Base-by-base conservation (phyloP, 92 coral and sea anemone genomes). In the Zoanthus sociatus region DNA sequence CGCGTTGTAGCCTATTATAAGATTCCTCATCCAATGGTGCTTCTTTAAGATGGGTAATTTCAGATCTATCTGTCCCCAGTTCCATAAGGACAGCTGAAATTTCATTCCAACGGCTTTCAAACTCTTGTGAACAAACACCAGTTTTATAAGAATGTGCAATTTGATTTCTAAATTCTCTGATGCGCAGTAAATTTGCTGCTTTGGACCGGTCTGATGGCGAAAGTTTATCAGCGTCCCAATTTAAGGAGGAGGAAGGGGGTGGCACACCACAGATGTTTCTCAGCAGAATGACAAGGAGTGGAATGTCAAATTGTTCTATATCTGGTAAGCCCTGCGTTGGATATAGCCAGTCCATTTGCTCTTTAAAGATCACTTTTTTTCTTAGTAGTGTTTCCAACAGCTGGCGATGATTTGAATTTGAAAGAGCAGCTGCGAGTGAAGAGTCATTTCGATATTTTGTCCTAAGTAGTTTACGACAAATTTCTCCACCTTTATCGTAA, bases 11-110 rank as follows among this genome's bases (percentile, higher is more conserved):
- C 14, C 53, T 51, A 20, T 15, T 7, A 45, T 50, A 71, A 18
- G 3, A 32, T 1, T 71, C 81, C 42, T 84, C 70, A 84, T 84
- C 87, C 7, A 84, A 71, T 18, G 87, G 78, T 71, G 70, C 30
- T 0, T n/a, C 44, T 33, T 71, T 71, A 13, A 84, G 71, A 10
- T n/a, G 53, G 7, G 10, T 11, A 9, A 84, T 53, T 9, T 51
- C 79, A 14, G 51, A 70, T 9, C 13, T 32, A 6, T 84, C 81
- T 54, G 53, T 33, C 18, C 87, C 87, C 6, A 84, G 70, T 3
- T 60, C 70, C 30, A 84, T 70, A 32, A 84, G 70, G 54, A 56
- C 79, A 5, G 0, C 12, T 6, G 87, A 50, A n/a, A 71, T 71
- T 26, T 50, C 50, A 32, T 54, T 18, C 87, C 87, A 84, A 10